Base-by-base conservation (phyloP, 2,113 vertebrate genomes). In the Paradisaea rubra region DNA sequence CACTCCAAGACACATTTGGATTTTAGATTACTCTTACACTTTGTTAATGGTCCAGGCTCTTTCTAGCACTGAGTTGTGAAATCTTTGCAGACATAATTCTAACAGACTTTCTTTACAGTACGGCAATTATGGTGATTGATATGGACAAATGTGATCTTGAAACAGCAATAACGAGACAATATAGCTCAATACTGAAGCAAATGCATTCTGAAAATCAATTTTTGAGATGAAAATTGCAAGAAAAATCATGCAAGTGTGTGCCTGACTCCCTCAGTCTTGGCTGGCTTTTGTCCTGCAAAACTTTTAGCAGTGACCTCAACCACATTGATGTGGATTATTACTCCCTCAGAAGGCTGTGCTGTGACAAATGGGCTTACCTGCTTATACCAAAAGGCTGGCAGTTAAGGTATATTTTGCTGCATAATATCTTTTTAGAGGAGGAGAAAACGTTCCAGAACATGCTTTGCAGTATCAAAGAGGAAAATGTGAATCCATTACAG, bases 111-210 rank as follows among this genome's bases (percentile, higher is more conserved):
- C 88, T 70, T 91, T 77, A 61, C 21, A 53, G 71, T 33, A 54
- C 83, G 60, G 74, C 90, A 82, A 57, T 96, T 90, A 90, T 3
- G 42, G 20, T 88, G 66, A 94, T 94, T 86, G 28, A 88, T 89
- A 94, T 7, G 81, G 88, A 77, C 73, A 93, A 76, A 95, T 39
- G 84, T 64, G 80, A 86, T 72, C 77, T 81, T 93, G 81, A 88
- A 95, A 94, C 79, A 83, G 76, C 71, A 86, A 82, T 92, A 89
- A 94, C 1, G 11, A 61, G 78, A 72, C 35, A 45, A 82, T 57
- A 73, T 19, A 72, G 87, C 54, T 91, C 66, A n/a, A 63, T 82
- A 23, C 50, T 22, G 65, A 82, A 42, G 59, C 35, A 93, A 92
- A 82, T 59, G 47, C 66, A 37, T 91, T 91, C 41, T 69, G 64